Percentiles rank a stretch among this genome's conserved stretches.
Conservation (phyloP, 2,797 vertebrate genomes). For the Perodicticus potto region DNA sequence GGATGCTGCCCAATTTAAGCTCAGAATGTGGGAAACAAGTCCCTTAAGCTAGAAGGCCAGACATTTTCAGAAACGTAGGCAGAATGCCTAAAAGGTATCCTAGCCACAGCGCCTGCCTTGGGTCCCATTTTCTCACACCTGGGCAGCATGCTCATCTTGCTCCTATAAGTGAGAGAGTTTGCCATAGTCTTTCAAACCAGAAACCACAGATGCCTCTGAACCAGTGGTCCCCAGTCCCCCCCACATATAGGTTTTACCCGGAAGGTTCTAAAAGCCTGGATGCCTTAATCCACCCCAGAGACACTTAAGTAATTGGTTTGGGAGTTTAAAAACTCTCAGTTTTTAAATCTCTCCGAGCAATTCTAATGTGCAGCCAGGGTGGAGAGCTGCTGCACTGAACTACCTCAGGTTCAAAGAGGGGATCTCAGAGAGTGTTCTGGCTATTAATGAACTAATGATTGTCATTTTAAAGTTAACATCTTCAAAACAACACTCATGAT, state of each 20-base stretch:
- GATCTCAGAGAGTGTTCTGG: not conserved
- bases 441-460: not conserved
- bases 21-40: not conserved
- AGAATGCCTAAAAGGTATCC: not conserved
- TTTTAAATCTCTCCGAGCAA: not conserved
- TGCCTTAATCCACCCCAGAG: not conserved
- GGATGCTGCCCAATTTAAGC: not conserved
- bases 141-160: not conserved
- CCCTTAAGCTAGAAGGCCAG: constrained; percentile 13
- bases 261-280: not conserved
- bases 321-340: not conserved
- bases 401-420: not conserved
- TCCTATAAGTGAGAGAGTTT: not conserved
- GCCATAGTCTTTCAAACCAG: not conserved
- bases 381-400: not conserved
- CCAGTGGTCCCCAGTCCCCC: not conserved
- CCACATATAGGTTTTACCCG: not conserved
- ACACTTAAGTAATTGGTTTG: not conserved
- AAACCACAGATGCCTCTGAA: not conserved
- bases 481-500: not conserved
- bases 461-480: constrained; percentile 2
- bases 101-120: not conserved
- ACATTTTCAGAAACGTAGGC: not conserved
- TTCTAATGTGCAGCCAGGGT: not conserved
- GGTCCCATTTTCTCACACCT: not conserved